phyloP scores from a whole-genome alignment of 1,140 invertebrate genomes.

The Drosophila ercepeae region DNA sequence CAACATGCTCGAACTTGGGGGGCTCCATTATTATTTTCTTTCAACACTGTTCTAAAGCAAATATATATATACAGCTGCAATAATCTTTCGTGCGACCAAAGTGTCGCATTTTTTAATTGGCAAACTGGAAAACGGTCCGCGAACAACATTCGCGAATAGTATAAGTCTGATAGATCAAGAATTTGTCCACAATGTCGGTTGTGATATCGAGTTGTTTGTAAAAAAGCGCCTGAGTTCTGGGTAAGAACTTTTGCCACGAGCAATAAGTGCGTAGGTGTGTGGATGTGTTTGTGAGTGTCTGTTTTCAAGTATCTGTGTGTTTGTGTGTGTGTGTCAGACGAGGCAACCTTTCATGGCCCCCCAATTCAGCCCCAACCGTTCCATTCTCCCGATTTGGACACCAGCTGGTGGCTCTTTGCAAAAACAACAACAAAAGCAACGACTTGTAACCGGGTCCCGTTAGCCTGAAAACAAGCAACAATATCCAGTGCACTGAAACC shows the following conservation, averaged over 20 bases:
- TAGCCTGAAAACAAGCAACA: conserved; percentile 26
- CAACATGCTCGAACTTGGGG: too few relatives aligned
- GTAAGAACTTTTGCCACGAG: conserved; percentile 72
- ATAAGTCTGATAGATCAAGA: conserved; percentile 78
- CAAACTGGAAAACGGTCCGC: conserved; percentile 71
- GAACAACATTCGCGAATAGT: conserved; percentile 55
- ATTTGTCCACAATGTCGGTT: conserved; percentile 79
- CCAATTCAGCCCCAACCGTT: background rate
- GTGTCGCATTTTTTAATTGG: conserved; percentile 66
- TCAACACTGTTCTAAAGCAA: too few relatives aligned
- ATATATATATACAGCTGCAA: too few relatives aligned
- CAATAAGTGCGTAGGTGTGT: conserved; percentile 43
- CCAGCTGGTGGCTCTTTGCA: conserved; percentile 45
- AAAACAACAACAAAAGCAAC: conserved; percentile 25
- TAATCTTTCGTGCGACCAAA: background rate
- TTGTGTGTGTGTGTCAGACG: conserved; percentile 22
- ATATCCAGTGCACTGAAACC: background rate
- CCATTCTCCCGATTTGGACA: conserved; percentile 17
- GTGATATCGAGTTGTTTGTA: conserved; percentile 77
- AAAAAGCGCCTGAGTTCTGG: conserved; percentile 69
- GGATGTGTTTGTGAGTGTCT: conserved; percentile 22
- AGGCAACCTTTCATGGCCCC: conserved; percentile 10
- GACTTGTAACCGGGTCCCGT: conserved; percentile 33
- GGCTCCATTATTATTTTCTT: too few relatives aligned
- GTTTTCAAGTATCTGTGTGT: conserved; percentile 12